A percentile compares a stretch with the other conserved stretches of the same genome.
phyloP scores from a whole-genome alignment of 2,888 invertebrate species.

The Hermaeophaga mercurialis region DNA sequence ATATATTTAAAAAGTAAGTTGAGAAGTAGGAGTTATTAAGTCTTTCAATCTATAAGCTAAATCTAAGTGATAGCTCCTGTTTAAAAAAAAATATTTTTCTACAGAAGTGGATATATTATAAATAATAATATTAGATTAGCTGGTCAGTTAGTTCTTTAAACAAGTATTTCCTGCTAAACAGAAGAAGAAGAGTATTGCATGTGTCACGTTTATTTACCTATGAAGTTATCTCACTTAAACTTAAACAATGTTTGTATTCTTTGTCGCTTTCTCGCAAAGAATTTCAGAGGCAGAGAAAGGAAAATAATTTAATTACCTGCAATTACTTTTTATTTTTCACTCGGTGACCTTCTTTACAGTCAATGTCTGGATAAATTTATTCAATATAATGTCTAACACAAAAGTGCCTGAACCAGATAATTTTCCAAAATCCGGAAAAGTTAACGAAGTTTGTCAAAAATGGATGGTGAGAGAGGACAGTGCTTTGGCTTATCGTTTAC shows the following conservation, averaged over 20 bases:
- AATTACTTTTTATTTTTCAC: constrained; percentile 28
- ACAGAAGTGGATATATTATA: no score
- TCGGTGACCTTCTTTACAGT: constrained; percentile 35
- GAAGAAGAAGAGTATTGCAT: not conserved
- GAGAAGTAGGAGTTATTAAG: no score
- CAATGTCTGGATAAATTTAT: constrained; percentile 25
- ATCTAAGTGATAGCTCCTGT: no score
- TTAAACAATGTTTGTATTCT: constrained; percentile 18
- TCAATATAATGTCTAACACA: constrained; percentile 42
- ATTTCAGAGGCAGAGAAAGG: constrained; percentile 35
- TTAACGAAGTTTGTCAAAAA: constrained; percentile 78
- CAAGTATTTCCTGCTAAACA: not conserved
- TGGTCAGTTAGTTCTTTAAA: no score
- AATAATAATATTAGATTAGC: no score
- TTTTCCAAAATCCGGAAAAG: constrained; percentile 69
- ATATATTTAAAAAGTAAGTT: no score
- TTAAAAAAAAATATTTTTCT: no score
- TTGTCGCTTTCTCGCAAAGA: constrained; percentile 32
- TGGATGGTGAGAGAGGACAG: constrained; percentile 86
- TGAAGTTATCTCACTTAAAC: constrained; percentile 30
- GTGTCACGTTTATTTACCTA: constrained; percentile 30
- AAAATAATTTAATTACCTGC: constrained; percentile 31
- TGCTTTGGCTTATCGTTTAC: constrained; percentile 78
- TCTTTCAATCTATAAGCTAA: no score
- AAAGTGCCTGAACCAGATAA: constrained; percentile 56